Percentiles rank a stretch among this genome's conserved stretches.
phyloP scores from a whole-genome alignment of 1,140 invertebrate species.

The Brachionus paranguensis region DNA sequence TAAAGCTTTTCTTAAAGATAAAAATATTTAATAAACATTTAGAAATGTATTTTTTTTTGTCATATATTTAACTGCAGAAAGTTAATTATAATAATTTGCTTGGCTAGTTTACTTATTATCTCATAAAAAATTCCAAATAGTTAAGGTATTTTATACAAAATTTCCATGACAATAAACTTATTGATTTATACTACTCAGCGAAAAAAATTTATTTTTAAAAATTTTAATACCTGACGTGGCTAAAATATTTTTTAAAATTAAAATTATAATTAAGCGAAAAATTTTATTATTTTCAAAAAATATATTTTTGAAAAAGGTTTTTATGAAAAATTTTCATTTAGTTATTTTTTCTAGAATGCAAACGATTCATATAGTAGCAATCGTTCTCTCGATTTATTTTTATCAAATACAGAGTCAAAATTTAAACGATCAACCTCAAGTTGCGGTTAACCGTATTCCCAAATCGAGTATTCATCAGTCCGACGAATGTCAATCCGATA shows the following conservation, averaged over 20 bases:
- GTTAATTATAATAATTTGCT: neutral
- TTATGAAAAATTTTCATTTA: neutral
- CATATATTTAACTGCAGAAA: neutral
- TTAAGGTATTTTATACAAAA: neutral
- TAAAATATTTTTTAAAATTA: neutral
- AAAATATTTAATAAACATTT: neutral
- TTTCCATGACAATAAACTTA: neutral
- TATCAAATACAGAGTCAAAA: neutral
- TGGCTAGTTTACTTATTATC: neutral
- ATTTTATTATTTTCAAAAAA: neutral
- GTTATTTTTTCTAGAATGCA: neutral
- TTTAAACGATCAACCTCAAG: neutral
- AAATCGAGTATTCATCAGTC: neutral
- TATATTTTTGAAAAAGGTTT: neutral
- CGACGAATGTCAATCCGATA: constrained; percentile 4
- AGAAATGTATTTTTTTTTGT: neutral
- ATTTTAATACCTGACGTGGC: neutral
- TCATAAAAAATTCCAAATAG: no score
- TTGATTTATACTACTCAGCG: neutral
- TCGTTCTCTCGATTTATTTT: neutral
- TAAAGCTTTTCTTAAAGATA: neutral
- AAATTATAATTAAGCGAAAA: neutral
- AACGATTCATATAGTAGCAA: neutral
- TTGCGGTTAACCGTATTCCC: neutral
- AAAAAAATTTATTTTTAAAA: neutral